Conservation (phyloP, 2,888 invertebrate genomes). For the Therioaphis trifolii region DNA sequence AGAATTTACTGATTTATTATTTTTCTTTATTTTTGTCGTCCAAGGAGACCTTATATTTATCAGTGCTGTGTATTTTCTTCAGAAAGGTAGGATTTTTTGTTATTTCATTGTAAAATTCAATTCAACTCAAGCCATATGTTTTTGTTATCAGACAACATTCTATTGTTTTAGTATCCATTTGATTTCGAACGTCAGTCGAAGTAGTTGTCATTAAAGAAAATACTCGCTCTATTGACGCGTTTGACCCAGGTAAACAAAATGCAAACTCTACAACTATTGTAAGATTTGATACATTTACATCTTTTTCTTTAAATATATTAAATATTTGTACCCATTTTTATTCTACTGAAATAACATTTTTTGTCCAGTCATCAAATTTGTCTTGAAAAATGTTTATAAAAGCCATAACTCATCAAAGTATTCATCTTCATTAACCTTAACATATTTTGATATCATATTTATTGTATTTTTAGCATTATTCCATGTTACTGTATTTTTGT, state of each 20-base stretch:
- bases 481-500: neutral
- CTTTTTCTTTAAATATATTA: conserved; percentile 9
- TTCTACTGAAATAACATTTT: neutral
- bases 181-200: conserved; percentile 18
- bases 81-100: neutral
- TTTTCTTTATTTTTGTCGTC: conserved; percentile 5
- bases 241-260: neutral
- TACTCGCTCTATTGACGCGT: conserved; percentile 9
- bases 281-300: neutral
- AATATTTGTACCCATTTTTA: conserved; percentile 20
- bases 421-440: neutral
- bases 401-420: neutral
- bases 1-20: conserved; percentile 14
- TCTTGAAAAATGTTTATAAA: conserved; percentile 22
- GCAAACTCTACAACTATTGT: too few species aligned
- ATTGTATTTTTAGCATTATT: neutral
- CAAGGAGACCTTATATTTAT: conserved; percentile 1
- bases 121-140: conserved; percentile 15
- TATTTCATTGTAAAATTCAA: conserved; percentile 10
- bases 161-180: conserved; percentile 14
- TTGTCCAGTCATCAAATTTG: neutral
- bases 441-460: neutral
- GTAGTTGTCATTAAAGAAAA: conserved; percentile 19
- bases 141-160: conserved; percentile 13
- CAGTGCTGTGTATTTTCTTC: conserved; percentile 5